Conservation (phyloP, 2,888 invertebrate genomes). For the Criorhina ranunculi region DNA sequence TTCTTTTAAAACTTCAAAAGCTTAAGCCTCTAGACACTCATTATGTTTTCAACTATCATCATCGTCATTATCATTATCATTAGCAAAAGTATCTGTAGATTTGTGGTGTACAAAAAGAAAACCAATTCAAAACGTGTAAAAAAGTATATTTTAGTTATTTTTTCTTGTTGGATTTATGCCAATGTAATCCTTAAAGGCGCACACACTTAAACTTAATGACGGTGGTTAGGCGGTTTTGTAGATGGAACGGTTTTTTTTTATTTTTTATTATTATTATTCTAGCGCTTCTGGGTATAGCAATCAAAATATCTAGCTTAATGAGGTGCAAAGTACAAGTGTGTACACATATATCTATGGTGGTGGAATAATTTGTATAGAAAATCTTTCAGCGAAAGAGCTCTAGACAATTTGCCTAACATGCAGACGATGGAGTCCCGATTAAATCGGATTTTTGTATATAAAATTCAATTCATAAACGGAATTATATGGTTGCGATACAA, state of each 20-base stretch:
- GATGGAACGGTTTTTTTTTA: neutral
- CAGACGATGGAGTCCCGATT: conserved; percentile 5
- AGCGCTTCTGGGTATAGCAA: conserved; percentile 5
- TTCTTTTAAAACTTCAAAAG: neutral
- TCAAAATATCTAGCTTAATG: conserved; percentile 7
- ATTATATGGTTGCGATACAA: neutral
- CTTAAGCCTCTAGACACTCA: neutral
- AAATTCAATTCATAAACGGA: conserved; percentile 26
- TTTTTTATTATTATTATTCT: conserved; percentile 4
- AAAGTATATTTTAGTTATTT: neutral
- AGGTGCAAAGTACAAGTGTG: conserved; percentile 14
- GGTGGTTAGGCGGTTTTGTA: neutral
- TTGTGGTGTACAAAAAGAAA: neutral
- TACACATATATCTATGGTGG: neutral
- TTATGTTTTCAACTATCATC: neutral
- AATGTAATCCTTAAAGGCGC: conserved; percentile 8
- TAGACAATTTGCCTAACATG: neutral
- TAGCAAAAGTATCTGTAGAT: conserved; percentile 25
- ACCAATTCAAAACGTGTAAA: conserved; percentile 21
- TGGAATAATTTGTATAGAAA: neutral
- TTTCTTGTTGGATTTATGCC: neutral
- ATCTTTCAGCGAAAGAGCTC: neutral
- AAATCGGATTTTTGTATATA: conserved; percentile 11
- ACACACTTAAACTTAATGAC: conserved; percentile 21
- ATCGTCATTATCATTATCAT: conserved; percentile 23